Conservation (phyloP, 2,113 vertebrate genomes). For the Syrmaticus mikado region DNA sequence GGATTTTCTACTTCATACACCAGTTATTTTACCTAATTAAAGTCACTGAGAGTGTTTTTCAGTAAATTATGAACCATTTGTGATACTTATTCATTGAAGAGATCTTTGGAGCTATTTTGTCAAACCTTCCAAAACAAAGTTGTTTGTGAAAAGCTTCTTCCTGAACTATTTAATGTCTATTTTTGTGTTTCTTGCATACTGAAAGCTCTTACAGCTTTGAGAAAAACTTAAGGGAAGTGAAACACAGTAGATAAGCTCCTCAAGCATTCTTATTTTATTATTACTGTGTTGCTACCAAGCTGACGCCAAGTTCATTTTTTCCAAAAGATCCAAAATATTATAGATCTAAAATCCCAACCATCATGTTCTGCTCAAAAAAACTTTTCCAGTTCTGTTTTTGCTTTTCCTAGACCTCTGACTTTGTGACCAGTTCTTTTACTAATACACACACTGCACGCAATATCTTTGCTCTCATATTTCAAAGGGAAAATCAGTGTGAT, state of each 20-base stretch:
- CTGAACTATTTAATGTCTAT: neutral
- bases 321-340: neutral
- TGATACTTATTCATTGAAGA: slow-evolving; percentile 27
- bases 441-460: neutral
- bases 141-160: neutral
- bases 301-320: neutral
- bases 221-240: neutral
- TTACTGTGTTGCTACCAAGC: neutral
- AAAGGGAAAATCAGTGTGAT: neutral
- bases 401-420: neutral
- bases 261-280: neutral
- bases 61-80: slow-evolving; percentile 5
- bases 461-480: neutral
- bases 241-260: neutral
- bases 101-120: neutral
- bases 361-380: neutral
- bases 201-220: neutral
- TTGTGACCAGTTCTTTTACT: neutral
- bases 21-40: slow-evolving; percentile 52
- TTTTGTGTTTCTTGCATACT: neutral
- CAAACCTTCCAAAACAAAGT: neutral
- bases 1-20: slow-evolving; percentile 11
- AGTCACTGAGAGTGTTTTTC: slow-evolving; percentile 6
- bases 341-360: neutral
- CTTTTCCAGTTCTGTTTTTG: neutral